Evolutionary conservation across 92 coral and sea anemone species (phyloP).

Genomic region (Paragorgia papillata): DNA sequence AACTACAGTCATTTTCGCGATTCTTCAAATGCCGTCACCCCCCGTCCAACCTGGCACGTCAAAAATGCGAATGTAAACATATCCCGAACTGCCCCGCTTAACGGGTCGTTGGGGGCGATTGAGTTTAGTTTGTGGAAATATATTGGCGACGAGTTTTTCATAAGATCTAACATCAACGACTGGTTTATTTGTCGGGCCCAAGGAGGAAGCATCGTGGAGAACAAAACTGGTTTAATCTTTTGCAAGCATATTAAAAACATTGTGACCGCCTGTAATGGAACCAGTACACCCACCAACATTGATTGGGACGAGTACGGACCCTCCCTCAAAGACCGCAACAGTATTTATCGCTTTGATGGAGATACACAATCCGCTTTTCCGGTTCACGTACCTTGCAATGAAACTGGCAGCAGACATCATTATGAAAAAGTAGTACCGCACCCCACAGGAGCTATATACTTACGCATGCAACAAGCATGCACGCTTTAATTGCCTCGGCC

Average conservation of each 20-base stretch:
- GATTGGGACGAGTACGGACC: conserved; percentile 28
- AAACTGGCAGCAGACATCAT: background rate
- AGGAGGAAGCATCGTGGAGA: conserved; percentile 56
- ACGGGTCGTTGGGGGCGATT: conserved; percentile 63
- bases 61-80: conserved; percentile 31
- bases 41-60: conserved; percentile 63
- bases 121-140: conserved; percentile 55
- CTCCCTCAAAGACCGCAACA: background rate
- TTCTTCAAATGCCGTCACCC: conserved; percentile 64
- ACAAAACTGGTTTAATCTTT: conserved; percentile 40
- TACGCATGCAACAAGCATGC: conserved; percentile 41
- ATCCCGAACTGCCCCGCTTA: conserved; percentile 59
- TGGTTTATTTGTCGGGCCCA: conserved; percentile 64
- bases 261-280: conserved; percentile 26
- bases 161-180: conserved; percentile 76
- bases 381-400: conserved; percentile 67
- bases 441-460: conserved; percentile 70
- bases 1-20: conserved; percentile 54
- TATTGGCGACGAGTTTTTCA: conserved; percentile 62
- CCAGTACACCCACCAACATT: conserved; percentile 4
- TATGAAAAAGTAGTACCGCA: conserved; percentile 50
- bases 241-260: conserved; percentile 57
- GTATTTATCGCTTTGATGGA: conserved; percentile 64
- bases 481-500: no score
- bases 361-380: conserved; percentile 45